Percentiles rank a stretch among this genome's conserved stretches.
phyloP scores from a whole-genome alignment of 2,113 vertebrate genomes.

The Boleophthalmus pectinirostris region DNA sequence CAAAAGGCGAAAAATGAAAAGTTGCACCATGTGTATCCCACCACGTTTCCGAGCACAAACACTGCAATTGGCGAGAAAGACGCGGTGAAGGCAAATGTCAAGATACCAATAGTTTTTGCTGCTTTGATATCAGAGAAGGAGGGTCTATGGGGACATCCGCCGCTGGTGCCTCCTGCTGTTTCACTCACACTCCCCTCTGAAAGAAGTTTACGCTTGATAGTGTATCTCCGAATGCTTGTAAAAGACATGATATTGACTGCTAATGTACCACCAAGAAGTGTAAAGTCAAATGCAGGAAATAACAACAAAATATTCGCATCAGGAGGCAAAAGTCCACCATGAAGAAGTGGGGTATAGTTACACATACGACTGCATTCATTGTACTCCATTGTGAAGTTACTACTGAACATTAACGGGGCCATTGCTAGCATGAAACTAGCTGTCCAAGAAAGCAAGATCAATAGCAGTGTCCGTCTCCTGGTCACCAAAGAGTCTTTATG shows the following conservation, averaged over 20 bases:
- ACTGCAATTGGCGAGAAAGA: slow-evolving; percentile 82
- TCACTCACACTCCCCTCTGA: slow-evolving; percentile 69
- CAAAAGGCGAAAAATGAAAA: slow-evolving; percentile 88
- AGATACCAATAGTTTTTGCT: slow-evolving; percentile 83
- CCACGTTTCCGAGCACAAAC: slow-evolving; percentile 82
- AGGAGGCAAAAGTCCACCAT: slow-evolving; percentile 41
- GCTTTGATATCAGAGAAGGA: slow-evolving; percentile 85
- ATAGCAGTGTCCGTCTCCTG: slow-evolving; percentile 66
- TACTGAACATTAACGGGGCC: slow-evolving; percentile 73
- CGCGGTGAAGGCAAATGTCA: slow-evolving; percentile 82
- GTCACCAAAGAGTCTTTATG: slow-evolving; percentile 82
- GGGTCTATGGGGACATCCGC: slow-evolving; percentile 71
- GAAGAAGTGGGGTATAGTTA: slow-evolving; percentile 73
- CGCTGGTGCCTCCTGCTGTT: slow-evolving; percentile 34
- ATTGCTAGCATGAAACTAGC: slow-evolving; percentile 78
- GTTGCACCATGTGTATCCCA: slow-evolving; percentile 83
- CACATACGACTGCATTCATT: slow-evolving; percentile 85
- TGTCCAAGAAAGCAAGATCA: slow-evolving; percentile 80
- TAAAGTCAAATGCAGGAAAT: slow-evolving; percentile 83
- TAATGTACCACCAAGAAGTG: slow-evolving; percentile 76
- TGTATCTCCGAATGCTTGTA: slow-evolving; percentile 76
- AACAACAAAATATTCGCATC: slow-evolving; percentile 78
- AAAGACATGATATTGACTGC: slow-evolving; percentile 81
- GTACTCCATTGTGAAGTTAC: slow-evolving; percentile 80
- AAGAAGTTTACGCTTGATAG: slow-evolving; percentile 76